A percentile compares a stretch with the other conserved stretches of the same genome.
Conservation (phyloP, 1,140 invertebrate species). For the Drosophila murphyi region DNA sequence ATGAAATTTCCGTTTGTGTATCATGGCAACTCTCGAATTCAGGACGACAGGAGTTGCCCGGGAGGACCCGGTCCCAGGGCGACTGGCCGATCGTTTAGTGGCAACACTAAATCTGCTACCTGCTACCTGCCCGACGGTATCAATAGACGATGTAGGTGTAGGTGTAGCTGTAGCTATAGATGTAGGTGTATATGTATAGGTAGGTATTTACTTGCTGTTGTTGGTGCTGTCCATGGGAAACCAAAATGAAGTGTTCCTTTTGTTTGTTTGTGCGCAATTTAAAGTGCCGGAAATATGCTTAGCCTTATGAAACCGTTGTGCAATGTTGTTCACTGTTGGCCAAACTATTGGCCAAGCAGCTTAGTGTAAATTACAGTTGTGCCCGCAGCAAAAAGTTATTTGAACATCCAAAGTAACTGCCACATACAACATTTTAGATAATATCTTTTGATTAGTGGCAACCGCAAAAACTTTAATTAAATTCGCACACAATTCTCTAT, state of each 20-base stretch:
- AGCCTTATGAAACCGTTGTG: conserved; percentile 56
- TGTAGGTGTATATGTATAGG: neutral
- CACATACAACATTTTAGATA: conserved; percentile 62
- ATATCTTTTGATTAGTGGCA: conserved; percentile 82
- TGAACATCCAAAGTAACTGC: conserved; percentile 36
- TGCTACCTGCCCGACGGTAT: conserved; percentile 16
- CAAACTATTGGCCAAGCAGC: conserved; percentile 11
- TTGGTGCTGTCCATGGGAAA: neutral
- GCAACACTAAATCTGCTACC: conserved; percentile 24
- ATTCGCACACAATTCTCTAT: conserved; percentile 70
- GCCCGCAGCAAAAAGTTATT: conserved; percentile 29
- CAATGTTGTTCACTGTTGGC: conserved; percentile 1
- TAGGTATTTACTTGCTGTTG: neutral
- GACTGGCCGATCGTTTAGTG: conserved; percentile 20
- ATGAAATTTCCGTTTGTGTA: conserved; percentile 75
- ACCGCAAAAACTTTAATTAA: conserved; percentile 81
- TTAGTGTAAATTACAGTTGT: conserved; percentile 33
- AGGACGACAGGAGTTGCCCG: conserved; percentile 7
- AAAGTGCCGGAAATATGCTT: conserved; percentile 77
- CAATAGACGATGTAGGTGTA: conserved; percentile 22
- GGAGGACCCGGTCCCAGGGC: neutral
- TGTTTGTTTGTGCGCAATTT: conserved; percentile 65
- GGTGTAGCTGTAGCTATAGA: conserved; percentile 6
- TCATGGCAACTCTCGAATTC: conserved; percentile 1
- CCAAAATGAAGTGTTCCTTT: conserved; percentile 26